These are phyloP conservation scores for Labia minor DNA, from an alignment of 2,888 invertebrate species.

Conservation along the genomic window DNA sequence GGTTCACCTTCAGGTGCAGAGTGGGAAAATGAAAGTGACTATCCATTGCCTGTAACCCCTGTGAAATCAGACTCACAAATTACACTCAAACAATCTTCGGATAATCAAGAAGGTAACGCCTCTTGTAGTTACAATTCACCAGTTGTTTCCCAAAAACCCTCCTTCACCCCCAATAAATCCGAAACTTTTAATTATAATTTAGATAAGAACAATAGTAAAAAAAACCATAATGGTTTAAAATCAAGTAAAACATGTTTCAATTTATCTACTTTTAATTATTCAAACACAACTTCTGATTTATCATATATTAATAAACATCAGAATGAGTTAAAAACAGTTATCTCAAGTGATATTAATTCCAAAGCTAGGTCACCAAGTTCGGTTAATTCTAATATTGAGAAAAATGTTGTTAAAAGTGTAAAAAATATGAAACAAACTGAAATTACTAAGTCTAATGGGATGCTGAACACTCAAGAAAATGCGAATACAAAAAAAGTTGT, in stretches of 20 bases:
- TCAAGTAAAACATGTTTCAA: slow-evolving; percentile 15
- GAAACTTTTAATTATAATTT: background rate
- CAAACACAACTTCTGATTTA: slow-evolving; percentile 21
- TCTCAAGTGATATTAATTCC: slow-evolving; percentile 1
- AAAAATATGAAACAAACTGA: background rate
- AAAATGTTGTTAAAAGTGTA: background rate
- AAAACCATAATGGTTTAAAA: slow-evolving; percentile 1
- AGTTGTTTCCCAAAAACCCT: too few relatives aligned
- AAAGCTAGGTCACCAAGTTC: background rate
- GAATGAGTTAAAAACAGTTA: slow-evolving; percentile 28
- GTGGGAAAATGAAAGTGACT: slow-evolving; percentile 18
- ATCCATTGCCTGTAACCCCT: background rate
- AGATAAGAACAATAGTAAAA: background rate
- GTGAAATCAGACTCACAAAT: background rate
- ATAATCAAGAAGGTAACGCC: background rate
- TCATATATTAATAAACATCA: slow-evolving; percentile 15
- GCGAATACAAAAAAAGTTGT: slow-evolving; percentile 38
- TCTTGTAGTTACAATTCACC: background rate
- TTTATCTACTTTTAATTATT: slow-evolving; percentile 20
- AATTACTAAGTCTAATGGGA: background rate
- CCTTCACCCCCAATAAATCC: background rate
- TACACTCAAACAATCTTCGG: background rate
- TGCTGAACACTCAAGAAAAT: background rate
- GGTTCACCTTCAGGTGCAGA: slow-evolving; percentile 18
- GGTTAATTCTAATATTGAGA: background rate